Base-by-base conservation (phyloP, 2,113 vertebrate species). In the Tachysurus vachellii region DNA sequence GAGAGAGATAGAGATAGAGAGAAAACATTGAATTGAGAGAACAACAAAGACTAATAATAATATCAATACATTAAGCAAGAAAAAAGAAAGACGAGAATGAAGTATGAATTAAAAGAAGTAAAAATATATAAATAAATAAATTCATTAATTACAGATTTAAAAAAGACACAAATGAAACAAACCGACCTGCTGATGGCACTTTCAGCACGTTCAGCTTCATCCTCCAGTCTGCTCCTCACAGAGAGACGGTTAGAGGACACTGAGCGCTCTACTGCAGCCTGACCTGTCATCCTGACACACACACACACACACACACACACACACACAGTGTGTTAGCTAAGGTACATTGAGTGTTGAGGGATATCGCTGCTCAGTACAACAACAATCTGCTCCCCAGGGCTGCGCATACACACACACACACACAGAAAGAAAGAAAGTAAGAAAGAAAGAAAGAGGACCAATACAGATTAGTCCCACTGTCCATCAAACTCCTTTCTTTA, bases 241-340 rank as follows among this genome's bases (percentile, higher is more conserved):
- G 95, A 92, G 79, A 94, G 90, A 1, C 84, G 92, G 57, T 93
- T 92, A 73, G 89, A 92, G 17, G 93, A 95, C 0, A 92, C 90
- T n/a, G 92, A 94, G 56, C 93, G 94, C 87, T 96, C 91, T 0
- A 90, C 89, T 1, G 96, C 93, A 54, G 88, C 93, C 91, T 95
- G 96, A 42, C 93, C 95, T 0, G 90, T 96, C 97, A 97, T 97
- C 88, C 88, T 97, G 83, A 56, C 57, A 82, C 47, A 86, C 28
- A 85, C 42, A 68, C 54, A 54, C 54, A 53, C 70, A 73, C 70
- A 73, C 70, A 44, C 36, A 71, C 17, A 71, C 36, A 71, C 31
- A 71, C 19, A 73, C 4, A 47, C 42, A 42, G 1, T 1, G 11
- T 21, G 71, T 75, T 50, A 75, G 42, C 47, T 75, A 50, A 75